Evolutionary conservation across 2,113 vertebrate genomes (phyloP), one percentile per base, ranked within the genome.

Genomic region (Alectura lathami): DNA sequence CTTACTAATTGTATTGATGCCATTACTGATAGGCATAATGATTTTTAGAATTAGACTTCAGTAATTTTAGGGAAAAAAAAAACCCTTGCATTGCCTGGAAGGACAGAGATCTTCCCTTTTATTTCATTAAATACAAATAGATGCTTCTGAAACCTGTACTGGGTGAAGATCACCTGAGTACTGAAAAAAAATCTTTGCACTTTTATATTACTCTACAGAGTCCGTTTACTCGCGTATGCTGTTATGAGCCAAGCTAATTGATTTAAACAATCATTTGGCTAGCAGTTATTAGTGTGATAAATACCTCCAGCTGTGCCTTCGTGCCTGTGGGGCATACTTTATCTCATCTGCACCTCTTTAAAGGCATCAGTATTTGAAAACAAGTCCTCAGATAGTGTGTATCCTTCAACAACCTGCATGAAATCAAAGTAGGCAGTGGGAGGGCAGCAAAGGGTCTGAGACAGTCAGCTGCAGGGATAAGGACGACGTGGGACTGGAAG

Each of bases 201-300:
- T 18, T 22, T 64, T 50, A 18, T 68, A 43, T 89, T 72, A 51
- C 40, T 81, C 20, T 38, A 47, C 76, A 45, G 47, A 73, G 66
- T 91, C 43, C 82, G 50, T 94, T 93, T 91, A 50, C 66, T 91
- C 91, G 74, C 11, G 62, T 85, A 16, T 70, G 6, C 26, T 86
- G 23, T 57, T 86, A 26, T 21, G 32, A 93, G 17, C 86, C 84
- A 38, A 77, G 57, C 36, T 85, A 74, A 76, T 92, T 79, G 82
- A 68, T 86, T 84, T 60, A 85, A 79, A 29, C 72, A 75, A 69
- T 83, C 20, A 4, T 69, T 92, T 69, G 63, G 53, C 60, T 86
- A 23, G 64, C 64, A 90, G 42, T 81, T 75, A 83, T 76, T 91
- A 45, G 54, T 62, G 63, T 92, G 75, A 85, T 95, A 89, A 92